Conservation (phyloP, 2,113 vertebrate species). For the Pterocles burchelli region DNA sequence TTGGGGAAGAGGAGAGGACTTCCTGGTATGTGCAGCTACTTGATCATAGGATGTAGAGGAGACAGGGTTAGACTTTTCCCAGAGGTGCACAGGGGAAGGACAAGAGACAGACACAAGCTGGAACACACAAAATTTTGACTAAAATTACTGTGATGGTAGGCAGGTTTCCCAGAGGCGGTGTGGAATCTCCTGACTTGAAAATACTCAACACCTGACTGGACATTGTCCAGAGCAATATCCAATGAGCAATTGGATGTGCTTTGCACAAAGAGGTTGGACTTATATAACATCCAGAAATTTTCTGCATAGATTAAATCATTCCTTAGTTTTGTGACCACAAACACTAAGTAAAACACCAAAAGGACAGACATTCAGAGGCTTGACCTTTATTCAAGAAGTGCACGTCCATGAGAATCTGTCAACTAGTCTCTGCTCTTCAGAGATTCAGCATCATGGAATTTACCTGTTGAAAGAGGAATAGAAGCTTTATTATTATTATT, state of each 20-base stretch:
- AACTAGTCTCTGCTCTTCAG: not conserved
- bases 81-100: not conserved
- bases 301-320: not conserved
- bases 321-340: not conserved
- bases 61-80: not conserved
- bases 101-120: not conserved
- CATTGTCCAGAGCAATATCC: not conserved
- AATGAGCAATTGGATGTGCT: not conserved
- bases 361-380: not conserved
- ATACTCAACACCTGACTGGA: not conserved
- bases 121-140: not conserved
- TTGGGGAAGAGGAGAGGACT: rapidly evolving
- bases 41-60: not conserved
- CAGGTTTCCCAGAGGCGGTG: not conserved
- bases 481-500: no score
- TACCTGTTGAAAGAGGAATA: not conserved
- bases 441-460: not conserved
- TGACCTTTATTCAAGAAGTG: not conserved
- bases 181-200: not conserved
- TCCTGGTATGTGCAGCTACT: not conserved
- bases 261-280: not conserved
- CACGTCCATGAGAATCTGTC: not conserved
- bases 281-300: not conserved
- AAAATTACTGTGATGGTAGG: not conserved
- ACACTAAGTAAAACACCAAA: not conserved